Evolutionary conservation across 2,797 vertebrate species (phyloP).

Genomic region (Amblyopsis hoosieri): DNA sequence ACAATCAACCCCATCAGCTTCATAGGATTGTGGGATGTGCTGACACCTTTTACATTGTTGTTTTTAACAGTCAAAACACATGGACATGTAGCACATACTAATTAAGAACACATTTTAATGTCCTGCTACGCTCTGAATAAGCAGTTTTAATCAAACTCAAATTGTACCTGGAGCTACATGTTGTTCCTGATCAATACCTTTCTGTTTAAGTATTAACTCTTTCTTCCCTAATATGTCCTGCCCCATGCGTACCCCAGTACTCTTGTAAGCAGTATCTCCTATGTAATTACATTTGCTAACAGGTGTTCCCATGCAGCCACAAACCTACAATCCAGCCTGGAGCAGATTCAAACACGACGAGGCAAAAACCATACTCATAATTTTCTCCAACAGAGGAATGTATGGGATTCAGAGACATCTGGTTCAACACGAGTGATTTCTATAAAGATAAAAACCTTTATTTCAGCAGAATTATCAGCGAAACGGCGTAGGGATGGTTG

Average conservation of each 20-base stretch:
- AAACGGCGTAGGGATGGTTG: slow-evolving; percentile 19
- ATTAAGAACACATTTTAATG: neutral
- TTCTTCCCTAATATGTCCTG: slow-evolving; percentile 42
- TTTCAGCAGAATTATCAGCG: slow-evolving; percentile 44
- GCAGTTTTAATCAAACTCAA: too few species aligned
- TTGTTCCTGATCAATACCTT: slow-evolving; percentile 10
- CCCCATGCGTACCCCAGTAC: slow-evolving; percentile 26
- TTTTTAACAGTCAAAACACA: neutral
- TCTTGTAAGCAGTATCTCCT: slow-evolving; percentile 56
- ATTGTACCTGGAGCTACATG: too few species aligned
- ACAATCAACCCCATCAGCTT: slow-evolving; percentile 2
- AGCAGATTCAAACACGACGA: slow-evolving; percentile 74
- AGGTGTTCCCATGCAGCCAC: slow-evolving; percentile 72
- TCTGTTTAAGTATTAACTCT: slow-evolving; percentile 27
- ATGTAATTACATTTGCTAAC: slow-evolving; percentile 76
- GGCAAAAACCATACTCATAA: slow-evolving; percentile 73
- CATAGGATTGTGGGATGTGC: neutral
- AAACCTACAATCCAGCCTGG: slow-evolving; percentile 74
- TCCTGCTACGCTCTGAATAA: neutral
- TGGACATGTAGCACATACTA: neutral
- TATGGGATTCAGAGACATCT: slow-evolving; percentile 70
- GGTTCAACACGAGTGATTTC: slow-evolving; percentile 42
- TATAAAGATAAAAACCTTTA: slow-evolving; percentile 58
- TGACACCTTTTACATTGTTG: neutral
- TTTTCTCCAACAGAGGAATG: slow-evolving; percentile 75